Evolutionary conservation across 2,113 vertebrate genomes (phyloP).

Genomic region (Myrmecophaga tridactyla): DNA sequence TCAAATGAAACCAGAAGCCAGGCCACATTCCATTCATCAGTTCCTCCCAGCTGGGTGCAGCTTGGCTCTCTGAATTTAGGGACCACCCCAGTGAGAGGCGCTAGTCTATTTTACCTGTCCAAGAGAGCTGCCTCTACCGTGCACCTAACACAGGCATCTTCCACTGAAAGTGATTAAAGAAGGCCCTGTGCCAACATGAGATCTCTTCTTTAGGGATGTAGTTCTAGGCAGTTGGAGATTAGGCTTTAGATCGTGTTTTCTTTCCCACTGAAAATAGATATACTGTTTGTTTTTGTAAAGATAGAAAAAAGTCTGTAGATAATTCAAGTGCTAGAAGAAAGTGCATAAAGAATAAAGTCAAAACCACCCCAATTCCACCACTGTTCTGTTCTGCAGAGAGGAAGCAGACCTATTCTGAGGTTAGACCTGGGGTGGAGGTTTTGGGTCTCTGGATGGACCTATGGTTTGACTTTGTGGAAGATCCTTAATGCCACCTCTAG

Average conservation of each 20-base stretch:
- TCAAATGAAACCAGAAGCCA: background rate
- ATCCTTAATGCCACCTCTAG: background rate
- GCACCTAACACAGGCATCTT: background rate
- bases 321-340: background rate
- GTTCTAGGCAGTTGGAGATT: background rate
- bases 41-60: background rate
- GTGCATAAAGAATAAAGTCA: background rate
- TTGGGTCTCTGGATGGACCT: background rate
- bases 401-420: background rate
- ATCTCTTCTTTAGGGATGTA: no score
- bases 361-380: background rate
- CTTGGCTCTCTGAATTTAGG: background rate
- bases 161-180: no score
- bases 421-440: background rate
- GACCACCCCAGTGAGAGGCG: background rate
- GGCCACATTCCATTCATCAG: background rate
- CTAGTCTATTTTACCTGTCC: background rate
- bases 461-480: background rate
- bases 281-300: background rate
- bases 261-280: conserved; percentile 21
- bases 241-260: background rate
- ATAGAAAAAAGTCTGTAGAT: background rate
- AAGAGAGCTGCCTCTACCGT: background rate
- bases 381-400: background rate
- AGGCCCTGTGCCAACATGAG: no score